Conservation (phyloP, 2,888 invertebrate species). For the Geotrupes spiniger region DNA sequence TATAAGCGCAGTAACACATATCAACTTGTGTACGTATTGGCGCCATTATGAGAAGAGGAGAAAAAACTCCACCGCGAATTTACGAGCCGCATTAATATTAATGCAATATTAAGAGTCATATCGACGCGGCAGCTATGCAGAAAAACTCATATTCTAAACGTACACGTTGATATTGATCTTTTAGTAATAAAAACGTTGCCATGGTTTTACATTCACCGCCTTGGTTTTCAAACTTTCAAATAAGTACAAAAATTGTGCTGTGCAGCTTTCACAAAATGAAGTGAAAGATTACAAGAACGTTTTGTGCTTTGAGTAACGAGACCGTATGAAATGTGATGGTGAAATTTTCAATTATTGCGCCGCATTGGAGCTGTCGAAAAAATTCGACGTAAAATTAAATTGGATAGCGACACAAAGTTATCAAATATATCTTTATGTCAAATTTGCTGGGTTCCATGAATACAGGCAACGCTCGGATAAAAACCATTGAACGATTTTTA, state of each 20-base stretch:
- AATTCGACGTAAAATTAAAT: constrained; percentile 3
- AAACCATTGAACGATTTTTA: no score
- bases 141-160: constrained; percentile 10
- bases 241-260: constrained; percentile 25
- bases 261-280: constrained; percentile 31
- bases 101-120: constrained; percentile 23
- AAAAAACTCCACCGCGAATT: constrained; percentile 16
- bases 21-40: constrained; percentile 9
- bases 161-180: constrained; percentile 26
- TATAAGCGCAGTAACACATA: constrained; percentile 5
- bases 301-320: constrained; percentile 4
- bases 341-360: constrained; percentile 4
- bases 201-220: constrained; percentile 27
- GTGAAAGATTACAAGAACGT: constrained; percentile 26
- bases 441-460: no score
- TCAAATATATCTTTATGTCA: no score
- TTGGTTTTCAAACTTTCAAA: constrained; percentile 29
- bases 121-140: constrained; percentile 22
- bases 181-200: constrained; percentile 29
- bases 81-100: constrained; percentile 28
- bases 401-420: neutral
- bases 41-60: constrained; percentile 18
- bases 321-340: neutral
- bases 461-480: no score
- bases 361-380: neutral